Evolutionary conservation across 2,888 invertebrate species (phyloP), one percentile per base, ranked within the genome.

Genomic region (Netelia virgata): DNA sequence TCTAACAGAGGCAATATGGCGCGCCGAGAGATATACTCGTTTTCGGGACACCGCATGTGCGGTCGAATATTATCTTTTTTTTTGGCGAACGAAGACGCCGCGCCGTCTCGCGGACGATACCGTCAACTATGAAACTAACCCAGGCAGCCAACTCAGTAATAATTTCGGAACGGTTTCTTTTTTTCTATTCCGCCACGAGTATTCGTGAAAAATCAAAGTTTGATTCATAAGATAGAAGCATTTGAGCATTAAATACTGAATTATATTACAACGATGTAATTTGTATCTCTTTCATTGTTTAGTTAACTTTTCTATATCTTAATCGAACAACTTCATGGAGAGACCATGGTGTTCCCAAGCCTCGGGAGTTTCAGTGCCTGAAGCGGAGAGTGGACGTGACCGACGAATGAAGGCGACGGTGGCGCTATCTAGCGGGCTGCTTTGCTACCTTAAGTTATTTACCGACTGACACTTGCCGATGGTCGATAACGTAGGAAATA

Each of bases 1-100:
- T 95, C 95, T 94, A 94, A 94, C 85, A 94, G 94, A 95, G 94
- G 94, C 95, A 96, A 96, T 95, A 96, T 96, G 96, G 96, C 96
- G 95, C 89, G 88, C 86, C 69, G 74, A 81, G 61, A 87, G 70
- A 61, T 36, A 36, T 77, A 47, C 47, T 47, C 57, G 57, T 18
- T 89, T 87, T 85, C 36, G 53, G 88, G 89, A 89, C 88, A 90
- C 90, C 90, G 87, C 75, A 75, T 86, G 86, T 79, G 85, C 88
- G 85, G 78, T 85, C 78, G 85, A 66, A 59, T 79, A 72, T 41
- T 47, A 66, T 66, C 73, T 73, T 63, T 69, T 73, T 80, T 72
- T 64, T 72, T 70, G 55, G 55, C 68, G 64, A 70, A 66, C 53
- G 79, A 83, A 41, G 16, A n/a, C 47, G 61, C 14, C 64, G 76